Evolutionary conservation across 2,797 vertebrate species (phyloP).

Genomic region (Falco columbarius): DNA sequence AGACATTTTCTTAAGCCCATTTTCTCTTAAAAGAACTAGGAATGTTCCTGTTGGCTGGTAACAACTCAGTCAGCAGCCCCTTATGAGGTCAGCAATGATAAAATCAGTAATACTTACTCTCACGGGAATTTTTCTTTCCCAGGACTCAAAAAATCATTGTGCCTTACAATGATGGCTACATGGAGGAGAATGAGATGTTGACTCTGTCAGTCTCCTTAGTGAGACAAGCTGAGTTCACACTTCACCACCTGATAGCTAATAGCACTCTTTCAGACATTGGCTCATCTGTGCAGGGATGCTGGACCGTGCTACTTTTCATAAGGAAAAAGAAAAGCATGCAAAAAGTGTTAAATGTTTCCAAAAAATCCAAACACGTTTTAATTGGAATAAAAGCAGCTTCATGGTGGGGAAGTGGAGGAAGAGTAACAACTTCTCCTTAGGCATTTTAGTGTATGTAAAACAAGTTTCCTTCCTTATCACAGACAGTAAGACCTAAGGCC

Average conservation of each 20-base stretch:
- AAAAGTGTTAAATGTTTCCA: background rate
- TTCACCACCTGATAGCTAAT: conserved; percentile 50
- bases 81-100: conserved; percentile 1
- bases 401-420: background rate
- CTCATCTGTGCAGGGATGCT: conserved; percentile 29
- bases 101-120: conserved; percentile 69
- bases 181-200: conserved; percentile 67
- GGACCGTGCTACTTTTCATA: background rate
- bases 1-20: conserved; percentile 47
- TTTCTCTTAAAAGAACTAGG: conserved; percentile 54
- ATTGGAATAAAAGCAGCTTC: conserved; percentile 21
- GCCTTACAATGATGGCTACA: conserved; percentile 51
- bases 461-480: background rate
- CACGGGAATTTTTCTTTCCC: conserved; percentile 61
- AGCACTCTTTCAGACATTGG: conserved; percentile 28
- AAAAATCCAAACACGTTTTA: conserved; percentile 25
- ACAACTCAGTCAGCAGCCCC: conserved; percentile 52
- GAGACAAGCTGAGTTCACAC: conserved; percentile 66
- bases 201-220: conserved; percentile 64
- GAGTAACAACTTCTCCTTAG: background rate
- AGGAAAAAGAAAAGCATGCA: conserved; percentile 7
- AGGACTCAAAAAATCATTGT: conserved; percentile 71
- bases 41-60: conserved; percentile 40
- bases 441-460: background rate
- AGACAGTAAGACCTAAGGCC: background rate